Percentiles rank a stretch among this genome's conserved stretches.
Evolutionary conservation across 2,797 vertebrate genomes (phyloP).

Genomic region (Enteromius mattozi): DNA sequence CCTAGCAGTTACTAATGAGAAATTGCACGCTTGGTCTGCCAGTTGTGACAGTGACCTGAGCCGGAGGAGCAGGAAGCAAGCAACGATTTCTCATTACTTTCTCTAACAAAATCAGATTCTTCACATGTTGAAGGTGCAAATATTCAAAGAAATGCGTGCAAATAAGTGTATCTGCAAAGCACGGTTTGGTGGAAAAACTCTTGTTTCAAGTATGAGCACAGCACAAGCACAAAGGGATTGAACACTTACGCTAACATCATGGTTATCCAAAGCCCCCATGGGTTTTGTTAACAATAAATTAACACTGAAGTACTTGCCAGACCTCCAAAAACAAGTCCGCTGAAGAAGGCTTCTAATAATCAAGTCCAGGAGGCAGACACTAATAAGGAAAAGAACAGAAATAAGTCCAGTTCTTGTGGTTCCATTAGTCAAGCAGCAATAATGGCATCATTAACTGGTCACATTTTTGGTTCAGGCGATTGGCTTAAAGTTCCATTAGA

Average conservation of each 20-base stretch:
- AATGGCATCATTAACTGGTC: not conserved
- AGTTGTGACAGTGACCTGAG: constrained; percentile 25
- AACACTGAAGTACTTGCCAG: not conserved
- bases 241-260: not conserved
- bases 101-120: constrained; percentile 4
- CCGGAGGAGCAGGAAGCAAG: not conserved
- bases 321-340: not conserved
- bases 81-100: constrained; percentile 37
- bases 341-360: not conserved
- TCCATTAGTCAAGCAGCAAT: not conserved
- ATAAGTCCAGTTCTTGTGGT: not conserved
- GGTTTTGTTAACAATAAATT: constrained; percentile 12
- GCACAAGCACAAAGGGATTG: not conserved
- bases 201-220: not conserved
- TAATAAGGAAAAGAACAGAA: not conserved
- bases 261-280: constrained; percentile 6
- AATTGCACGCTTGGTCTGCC: constrained; percentile 24
- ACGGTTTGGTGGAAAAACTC: not conserved
- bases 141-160: not conserved
- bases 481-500: not conserved
- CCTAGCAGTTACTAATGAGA: constrained; percentile 28
- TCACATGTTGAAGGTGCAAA: not conserved
- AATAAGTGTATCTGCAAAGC: not conserved
- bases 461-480: not conserved
- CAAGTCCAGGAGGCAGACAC: not conserved